phyloP scores from a whole-genome alignment of 2,113 vertebrate species.

The Hylia prasina region DNA sequence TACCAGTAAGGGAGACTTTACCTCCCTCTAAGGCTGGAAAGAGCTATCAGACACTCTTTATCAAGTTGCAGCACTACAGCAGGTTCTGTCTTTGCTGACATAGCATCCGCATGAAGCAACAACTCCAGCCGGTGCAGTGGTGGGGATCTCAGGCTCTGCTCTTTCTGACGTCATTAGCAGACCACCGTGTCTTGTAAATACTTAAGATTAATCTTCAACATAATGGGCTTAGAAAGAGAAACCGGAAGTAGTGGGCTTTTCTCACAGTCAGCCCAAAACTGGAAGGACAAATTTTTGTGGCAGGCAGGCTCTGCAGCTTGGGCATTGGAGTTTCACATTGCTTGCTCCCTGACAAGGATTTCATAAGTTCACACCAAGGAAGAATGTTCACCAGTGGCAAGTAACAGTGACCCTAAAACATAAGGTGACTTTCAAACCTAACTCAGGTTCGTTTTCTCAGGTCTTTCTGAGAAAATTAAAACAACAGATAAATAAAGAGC shows the following conservation, averaged over 20 bases:
- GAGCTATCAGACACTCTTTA: not conserved
- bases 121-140: not conserved
- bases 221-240: not conserved
- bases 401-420: not conserved
- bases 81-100: not conserved
- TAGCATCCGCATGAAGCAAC: rapidly evolving
- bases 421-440: not conserved
- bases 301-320: not conserved
- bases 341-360: not conserved
- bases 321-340: not conserved
- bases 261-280: not conserved
- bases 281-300: not conserved
- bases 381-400: not conserved
- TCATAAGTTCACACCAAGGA: rapidly evolving
- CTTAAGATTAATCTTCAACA: not conserved
- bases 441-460: not conserved
- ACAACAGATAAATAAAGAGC: not conserved
- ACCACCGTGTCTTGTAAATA: not conserved
- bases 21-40: not conserved
- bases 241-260: not conserved
- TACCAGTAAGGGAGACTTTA: not conserved
- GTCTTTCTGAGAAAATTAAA: not conserved
- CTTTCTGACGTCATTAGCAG: not conserved
- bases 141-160: not conserved
- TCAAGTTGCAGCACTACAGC: not conserved